A percentile compares a stretch with the other conserved stretches of the same genome.
phyloP scores from a whole-genome alignment of 2,888 invertebrate species.

The Andrena fulva region DNA sequence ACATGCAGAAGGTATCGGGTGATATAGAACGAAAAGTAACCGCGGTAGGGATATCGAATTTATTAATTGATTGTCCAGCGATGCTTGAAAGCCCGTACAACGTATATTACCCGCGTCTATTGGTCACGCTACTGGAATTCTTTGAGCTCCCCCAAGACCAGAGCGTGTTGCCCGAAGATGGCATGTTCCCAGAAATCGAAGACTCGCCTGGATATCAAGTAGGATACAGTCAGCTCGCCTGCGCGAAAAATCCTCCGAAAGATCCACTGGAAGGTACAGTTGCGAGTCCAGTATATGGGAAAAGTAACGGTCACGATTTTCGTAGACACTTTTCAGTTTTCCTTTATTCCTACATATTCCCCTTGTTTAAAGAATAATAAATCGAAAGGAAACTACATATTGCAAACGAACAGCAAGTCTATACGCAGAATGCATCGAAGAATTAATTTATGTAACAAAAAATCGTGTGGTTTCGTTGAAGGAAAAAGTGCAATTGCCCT shows the following conservation, averaged over 20 bases:
- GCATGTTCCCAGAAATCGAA: constrained; percentile 93
- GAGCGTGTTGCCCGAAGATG: constrained; percentile 92
- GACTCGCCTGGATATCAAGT: constrained; percentile 95
- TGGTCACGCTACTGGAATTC: constrained; percentile 89
- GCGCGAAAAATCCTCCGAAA: constrained; percentile 90
- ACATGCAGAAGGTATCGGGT: constrained; percentile 94
- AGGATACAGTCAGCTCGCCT: constrained; percentile 94
- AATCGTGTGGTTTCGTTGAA: too few relatives aligned
- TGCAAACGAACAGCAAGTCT: too few relatives aligned
- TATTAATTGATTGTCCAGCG: constrained; percentile 92
- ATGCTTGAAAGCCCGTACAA: constrained; percentile 89
- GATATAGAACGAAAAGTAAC: constrained; percentile 95
- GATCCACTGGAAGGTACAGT: constrained; percentile 90
- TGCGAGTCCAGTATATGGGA: not conserved
- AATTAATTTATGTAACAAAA: too few relatives aligned
- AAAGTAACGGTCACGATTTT: constrained; percentile 4
- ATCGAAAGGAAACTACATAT: too few relatives aligned
- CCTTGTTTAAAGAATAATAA: too few relatives aligned
- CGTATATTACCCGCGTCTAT: constrained; percentile 78
- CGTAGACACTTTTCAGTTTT: not conserved
- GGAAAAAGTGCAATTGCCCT: too few relatives aligned
- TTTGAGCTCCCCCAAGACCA: constrained; percentile 96
- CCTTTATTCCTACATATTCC: too few relatives aligned
- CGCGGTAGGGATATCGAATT: constrained; percentile 94
- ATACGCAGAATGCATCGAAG: too few relatives aligned